phyloP scores from a whole-genome alignment of 2,797 vertebrate species.

The Spatula clypeata region DNA sequence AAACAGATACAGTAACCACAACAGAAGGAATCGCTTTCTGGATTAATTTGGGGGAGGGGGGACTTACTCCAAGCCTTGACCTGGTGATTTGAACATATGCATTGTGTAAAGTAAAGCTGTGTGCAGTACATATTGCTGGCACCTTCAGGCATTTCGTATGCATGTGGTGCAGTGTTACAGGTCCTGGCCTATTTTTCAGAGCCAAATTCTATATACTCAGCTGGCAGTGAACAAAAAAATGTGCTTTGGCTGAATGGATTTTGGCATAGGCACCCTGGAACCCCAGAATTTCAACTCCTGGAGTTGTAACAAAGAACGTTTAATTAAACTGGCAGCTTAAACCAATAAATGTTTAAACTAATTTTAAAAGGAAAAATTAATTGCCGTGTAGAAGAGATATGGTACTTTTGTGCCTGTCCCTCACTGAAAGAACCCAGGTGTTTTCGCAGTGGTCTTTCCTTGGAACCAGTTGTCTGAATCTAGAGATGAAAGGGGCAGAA shows the following conservation, averaged over 20 bases:
- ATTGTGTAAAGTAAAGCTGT: conserved; percentile 50
- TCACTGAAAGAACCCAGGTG: not conserved
- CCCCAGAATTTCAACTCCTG: conserved; percentile 35
- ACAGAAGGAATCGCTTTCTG: conserved; percentile 25
- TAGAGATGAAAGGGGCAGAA: conserved; percentile 20
- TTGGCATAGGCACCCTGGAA: conserved; percentile 49
- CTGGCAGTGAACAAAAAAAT: conserved; percentile 67
- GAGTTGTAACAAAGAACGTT: conserved; percentile 40
- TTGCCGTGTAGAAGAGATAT: not conserved
- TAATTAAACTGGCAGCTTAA: conserved; percentile 67
- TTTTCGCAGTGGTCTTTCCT: conserved; percentile 14
- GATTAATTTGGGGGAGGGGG: not conserved
- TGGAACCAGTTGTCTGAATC: not conserved
- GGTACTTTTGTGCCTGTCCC: not conserved
- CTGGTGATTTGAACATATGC: conserved; percentile 41
- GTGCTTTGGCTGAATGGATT: conserved; percentile 55
- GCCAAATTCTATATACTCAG: conserved; percentile 73
- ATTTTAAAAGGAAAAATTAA: conserved; percentile 55
- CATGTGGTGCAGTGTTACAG: conserved; percentile 52
- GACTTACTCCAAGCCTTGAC: conserved; percentile 49
- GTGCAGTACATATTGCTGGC: conserved; percentile 59
- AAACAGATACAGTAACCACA: conserved; percentile 62
- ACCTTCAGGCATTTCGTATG: conserved; percentile 47
- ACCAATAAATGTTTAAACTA: conserved; percentile 43
- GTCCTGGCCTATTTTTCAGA: conserved; percentile 54